Conservation (phyloP, 2,888 invertebrate species). For the Dolomedes plantarius region DNA sequence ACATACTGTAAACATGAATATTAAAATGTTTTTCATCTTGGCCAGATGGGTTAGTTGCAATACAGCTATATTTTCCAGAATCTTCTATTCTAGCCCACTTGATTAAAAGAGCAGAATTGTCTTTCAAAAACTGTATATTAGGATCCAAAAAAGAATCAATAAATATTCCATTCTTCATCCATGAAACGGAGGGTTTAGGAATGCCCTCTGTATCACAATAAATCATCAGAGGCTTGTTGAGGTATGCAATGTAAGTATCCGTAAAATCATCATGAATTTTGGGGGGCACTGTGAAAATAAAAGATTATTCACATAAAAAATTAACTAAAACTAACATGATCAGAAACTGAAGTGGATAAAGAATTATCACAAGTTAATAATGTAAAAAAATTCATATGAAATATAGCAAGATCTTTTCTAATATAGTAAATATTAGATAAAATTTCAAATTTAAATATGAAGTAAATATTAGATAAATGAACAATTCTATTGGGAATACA, state of each 20-base stretch:
- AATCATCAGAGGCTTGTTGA: slow-evolving; percentile 73
- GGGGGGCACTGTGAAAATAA: slow-evolving; percentile 49
- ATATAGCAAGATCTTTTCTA: too few species aligned
- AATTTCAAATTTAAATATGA: too few species aligned
- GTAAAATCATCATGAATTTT: slow-evolving; percentile 32
- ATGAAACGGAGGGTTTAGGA: slow-evolving; percentile 78
- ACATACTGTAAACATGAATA: slow-evolving; percentile 80
- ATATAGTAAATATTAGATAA: too few species aligned
- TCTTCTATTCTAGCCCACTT: slow-evolving; percentile 50
- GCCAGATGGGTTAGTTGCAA: slow-evolving; percentile 81
- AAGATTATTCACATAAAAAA: background rate
- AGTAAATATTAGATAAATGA: too few species aligned
- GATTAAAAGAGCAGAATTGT: slow-evolving; percentile 43
- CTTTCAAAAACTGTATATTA: slow-evolving; percentile 52
- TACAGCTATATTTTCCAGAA: slow-evolving; percentile 80
- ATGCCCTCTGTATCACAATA: slow-evolving; percentile 78
- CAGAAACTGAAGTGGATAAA: too few species aligned
- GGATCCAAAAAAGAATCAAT: slow-evolving; percentile 58
- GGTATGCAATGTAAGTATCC: slow-evolving; percentile 24
- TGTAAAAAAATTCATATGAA: too few species aligned
- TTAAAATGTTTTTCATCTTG: slow-evolving; percentile 79
- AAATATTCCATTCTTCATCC: slow-evolving; percentile 75
- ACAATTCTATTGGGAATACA: too few species aligned
- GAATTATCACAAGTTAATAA: too few species aligned
- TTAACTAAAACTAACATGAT: background rate